Conservation (phyloP, 2,888 invertebrate genomes). For the Dyspetes luteomarginatus region DNA sequence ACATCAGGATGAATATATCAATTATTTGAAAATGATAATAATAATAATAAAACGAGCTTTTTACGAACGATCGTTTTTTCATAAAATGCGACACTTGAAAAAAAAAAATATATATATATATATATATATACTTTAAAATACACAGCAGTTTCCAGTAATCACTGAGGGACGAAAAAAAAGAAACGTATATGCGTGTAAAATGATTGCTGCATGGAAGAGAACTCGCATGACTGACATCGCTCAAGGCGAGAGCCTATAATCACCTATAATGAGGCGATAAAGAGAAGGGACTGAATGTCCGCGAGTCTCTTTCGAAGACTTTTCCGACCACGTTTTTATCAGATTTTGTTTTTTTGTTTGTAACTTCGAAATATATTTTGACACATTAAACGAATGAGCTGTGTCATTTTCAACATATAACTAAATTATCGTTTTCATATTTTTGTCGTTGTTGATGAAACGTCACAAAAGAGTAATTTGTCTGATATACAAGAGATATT, state of each 20-base stretch:
- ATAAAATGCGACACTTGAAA: no score
- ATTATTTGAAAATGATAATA: neutral
- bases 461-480: no score
- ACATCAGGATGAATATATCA: neutral
- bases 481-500: no score
- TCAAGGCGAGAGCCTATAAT: conserved; percentile 5
- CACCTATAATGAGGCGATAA: neutral
- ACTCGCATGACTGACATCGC: conserved; percentile 42
- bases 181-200: conserved; percentile 36
- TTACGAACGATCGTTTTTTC: neutral
- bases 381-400: no score
- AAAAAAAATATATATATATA: no score
- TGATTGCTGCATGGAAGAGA: conserved; percentile 33
- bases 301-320: neutral
- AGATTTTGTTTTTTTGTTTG: neutral
- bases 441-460: no score
- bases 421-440: no score
- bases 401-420: no score
- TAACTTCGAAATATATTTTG: neutral
- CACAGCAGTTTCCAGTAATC: no score
- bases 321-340: neutral
- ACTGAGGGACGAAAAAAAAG: conserved; percentile 11
- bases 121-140: no score
- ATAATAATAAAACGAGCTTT: neutral
- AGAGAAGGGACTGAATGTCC: neutral